Conservation (phyloP, 2,113 vertebrate species). For the Regulus satrapa region DNA sequence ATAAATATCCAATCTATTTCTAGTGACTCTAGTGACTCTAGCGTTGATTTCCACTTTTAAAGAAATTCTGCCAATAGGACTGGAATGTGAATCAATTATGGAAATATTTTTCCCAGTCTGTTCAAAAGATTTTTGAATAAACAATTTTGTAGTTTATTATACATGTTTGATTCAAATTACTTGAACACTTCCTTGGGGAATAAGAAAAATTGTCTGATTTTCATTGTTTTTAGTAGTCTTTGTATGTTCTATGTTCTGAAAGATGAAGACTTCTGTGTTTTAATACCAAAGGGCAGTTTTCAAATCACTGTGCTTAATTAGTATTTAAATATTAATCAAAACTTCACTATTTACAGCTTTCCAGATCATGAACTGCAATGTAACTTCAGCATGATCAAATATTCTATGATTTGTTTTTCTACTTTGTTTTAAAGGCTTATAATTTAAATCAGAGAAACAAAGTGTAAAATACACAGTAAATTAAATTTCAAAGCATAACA, state of each 20-base stretch:
- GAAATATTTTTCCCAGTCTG: neutral
- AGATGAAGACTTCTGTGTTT: neutral
- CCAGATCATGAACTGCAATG: neutral
- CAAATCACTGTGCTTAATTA: neutral
- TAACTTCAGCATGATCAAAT: neutral
- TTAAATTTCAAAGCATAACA: neutral
- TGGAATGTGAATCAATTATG: neutral
- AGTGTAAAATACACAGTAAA: neutral
- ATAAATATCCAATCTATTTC: neutral
- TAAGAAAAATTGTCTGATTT: neutral
- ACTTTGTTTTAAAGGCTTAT: neutral
- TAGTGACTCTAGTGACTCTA: too few species aligned
- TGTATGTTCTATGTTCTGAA: neutral
- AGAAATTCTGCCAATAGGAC: neutral
- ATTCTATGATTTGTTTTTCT: neutral
- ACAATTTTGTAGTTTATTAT: neutral
- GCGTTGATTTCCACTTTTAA: neutral
- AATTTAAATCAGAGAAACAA: neutral
- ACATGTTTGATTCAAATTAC: neutral
- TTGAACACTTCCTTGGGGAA: neutral
- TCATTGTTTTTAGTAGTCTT: neutral
- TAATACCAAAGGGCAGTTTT: neutral
- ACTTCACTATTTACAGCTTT: neutral
- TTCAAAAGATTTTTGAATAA: neutral
- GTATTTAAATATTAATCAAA: neutral